Evolutionary conservation across 2,888 invertebrate species (phyloP).

Genomic region (Psylliodes chrysocephalus): DNA sequence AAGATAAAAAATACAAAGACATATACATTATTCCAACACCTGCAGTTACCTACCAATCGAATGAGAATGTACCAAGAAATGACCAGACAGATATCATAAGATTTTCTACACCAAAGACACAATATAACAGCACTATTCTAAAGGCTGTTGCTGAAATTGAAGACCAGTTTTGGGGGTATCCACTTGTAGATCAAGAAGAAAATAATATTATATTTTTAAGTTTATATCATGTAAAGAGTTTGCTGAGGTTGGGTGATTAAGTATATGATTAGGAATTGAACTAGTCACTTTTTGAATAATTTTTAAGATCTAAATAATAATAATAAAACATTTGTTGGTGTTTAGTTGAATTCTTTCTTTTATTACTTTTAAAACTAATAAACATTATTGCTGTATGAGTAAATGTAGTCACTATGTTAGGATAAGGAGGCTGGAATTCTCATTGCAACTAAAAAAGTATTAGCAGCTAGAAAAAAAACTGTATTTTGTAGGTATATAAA

Average conservation of each 20-base stretch:
- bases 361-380: too few relatives aligned
- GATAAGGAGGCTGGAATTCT: too few relatives aligned
- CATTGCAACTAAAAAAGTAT: too few relatives aligned
- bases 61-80: neutral
- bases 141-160: slow-evolving; percentile 54
- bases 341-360: neutral
- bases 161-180: slow-evolving; percentile 53
- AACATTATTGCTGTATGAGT: too few relatives aligned
- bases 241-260: slow-evolving; percentile 31
- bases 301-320: slow-evolving; percentile 10
- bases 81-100: neutral
- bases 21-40: neutral
- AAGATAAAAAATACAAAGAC: neutral
- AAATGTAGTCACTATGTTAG: too few relatives aligned
- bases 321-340: slow-evolving; percentile 5
- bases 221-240: slow-evolving; percentile 55
- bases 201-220: slow-evolving; percentile 53
- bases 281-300: neutral
- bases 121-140: slow-evolving; percentile 48
- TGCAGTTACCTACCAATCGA: neutral
- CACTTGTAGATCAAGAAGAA: slow-evolving; percentile 44
- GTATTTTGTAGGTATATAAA: too few relatives aligned
- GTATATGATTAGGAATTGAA: neutral
- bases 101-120: neutral
- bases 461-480: too few relatives aligned